These are phyloP conservation scores for Mimumesa dahlbomi DNA, from an alignment of 2,888 invertebrate species.

Conservation along the genomic window DNA sequence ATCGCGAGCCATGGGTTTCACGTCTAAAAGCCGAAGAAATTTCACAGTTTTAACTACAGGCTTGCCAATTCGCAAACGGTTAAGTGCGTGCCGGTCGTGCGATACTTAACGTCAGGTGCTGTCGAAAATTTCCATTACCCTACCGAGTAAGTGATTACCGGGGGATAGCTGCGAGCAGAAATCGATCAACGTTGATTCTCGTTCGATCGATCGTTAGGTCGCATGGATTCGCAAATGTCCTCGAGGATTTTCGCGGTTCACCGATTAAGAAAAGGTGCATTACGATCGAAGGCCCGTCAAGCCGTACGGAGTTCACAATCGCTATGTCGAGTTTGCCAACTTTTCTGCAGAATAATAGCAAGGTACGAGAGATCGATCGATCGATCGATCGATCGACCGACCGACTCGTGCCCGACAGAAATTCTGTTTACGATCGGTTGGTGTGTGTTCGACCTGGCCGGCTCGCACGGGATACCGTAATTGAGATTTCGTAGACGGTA, in stretches of 20 bases:
- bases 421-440: not conserved
- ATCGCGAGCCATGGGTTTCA: not conserved
- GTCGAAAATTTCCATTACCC: constrained; percentile 16
- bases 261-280: constrained; percentile 50
- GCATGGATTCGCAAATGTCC: too few relatives aligned
- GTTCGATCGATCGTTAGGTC: not conserved
- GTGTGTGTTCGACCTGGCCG: too few relatives aligned
- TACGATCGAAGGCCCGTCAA: not conserved
- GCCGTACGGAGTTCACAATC: constrained; percentile 4
- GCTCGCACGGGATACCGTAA: constrained; percentile 30
- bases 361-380: too few relatives aligned
- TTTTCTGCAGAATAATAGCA: constrained; percentile 14
- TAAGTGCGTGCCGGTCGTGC: not conserved
- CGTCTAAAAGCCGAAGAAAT: constrained; percentile 1
- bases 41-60: not conserved
- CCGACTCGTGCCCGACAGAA: constrained; percentile 34
- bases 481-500: constrained; percentile 39
- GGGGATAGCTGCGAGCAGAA: constrained; percentile 19
- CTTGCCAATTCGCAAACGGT: constrained; percentile 7
- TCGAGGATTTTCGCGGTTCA: constrained; percentile 54
- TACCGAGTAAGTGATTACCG: constrained; percentile 21
- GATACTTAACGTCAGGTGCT: constrained; percentile 10
- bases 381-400: constrained; percentile 32
- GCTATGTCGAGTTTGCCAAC: constrained; percentile 6
- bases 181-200: constrained; percentile 32